Evolutionary conservation across 2,888 invertebrate species (phyloP), one percentile per base, ranked within the genome.

Genomic region (Philaethria dido): DNA sequence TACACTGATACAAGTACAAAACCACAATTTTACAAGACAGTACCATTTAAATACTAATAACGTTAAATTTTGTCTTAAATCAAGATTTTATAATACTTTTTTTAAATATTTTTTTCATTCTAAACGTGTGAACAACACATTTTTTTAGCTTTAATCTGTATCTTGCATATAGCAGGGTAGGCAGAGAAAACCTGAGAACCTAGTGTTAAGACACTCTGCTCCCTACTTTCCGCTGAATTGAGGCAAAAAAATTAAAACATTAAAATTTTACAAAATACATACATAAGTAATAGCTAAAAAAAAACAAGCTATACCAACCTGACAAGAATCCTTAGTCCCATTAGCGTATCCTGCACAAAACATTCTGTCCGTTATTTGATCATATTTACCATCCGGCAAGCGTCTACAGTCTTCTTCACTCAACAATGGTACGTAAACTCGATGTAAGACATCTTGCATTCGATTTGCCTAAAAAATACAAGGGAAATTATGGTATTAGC

Each of bases 281-380:
- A 16, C n/a, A n/a, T n/a, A n/a, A n/a, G n/a, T 33, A 22, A 57
- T 59, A 8, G 18, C 18, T 20, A 20, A 9, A 18, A 13, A 39
- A 39, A 39, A 13, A 33, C 9, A 8, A 1, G 25, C 4, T 33
- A 25, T 11, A 0, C 54, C 62, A 69, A 92, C 92, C 85, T 92
- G 92, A 73, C 92, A 92, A 45, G 92, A 84, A 65, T 91, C 92
- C 69, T 84, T 88, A 1, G 79, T 78, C 0, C 92, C 92, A 0
- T 81, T 79, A 1, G 75, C 4, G 18, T 73, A 77, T 0, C 92
- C 92, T 0, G 87, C 90, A 62, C 92, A 92, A 76, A 91, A 90
- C 92, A 92, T 92, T 47, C 90, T 81, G 0, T 81, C 72, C 0
- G 88, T 88, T 44, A 91, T 79, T 3, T 74, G 76, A 25, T 77